A percentile compares a stretch with the other conserved stretches of the same genome.
Conservation (phyloP, 2,113 vertebrate genomes). For the Psephotus haematonotus region DNA sequence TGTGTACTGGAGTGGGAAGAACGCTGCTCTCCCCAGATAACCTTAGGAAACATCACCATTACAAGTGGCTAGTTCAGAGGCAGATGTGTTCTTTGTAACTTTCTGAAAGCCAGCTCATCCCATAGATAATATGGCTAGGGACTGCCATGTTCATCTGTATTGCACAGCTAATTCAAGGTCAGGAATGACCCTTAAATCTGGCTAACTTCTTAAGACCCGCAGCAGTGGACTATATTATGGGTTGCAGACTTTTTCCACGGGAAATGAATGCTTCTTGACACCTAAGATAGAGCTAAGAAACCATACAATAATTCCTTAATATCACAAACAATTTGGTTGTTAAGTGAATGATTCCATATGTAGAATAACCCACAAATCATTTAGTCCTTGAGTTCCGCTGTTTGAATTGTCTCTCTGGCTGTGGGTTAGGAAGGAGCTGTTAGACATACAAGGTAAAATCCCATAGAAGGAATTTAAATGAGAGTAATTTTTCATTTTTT, state of each 20-base stretch:
- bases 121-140: not conserved
- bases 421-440: not conserved
- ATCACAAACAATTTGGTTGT: not conserved
- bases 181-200: not conserved
- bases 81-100: not conserved
- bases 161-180: not conserved
- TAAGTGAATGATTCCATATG: not conserved
- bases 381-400: not conserved
- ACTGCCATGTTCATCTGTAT: not conserved
- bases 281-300: not conserved
- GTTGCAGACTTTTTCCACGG: not conserved
- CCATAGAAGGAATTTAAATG: not conserved
- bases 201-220: not conserved
- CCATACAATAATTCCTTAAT: not conserved
- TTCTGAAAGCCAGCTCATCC: not conserved
- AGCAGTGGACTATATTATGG: not conserved
- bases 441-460: not conserved
- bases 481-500: not conserved
- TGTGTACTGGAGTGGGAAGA: not conserved
- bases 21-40: accelerated
- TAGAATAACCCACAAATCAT: not conserved
- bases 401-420: not conserved
- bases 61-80: not conserved
- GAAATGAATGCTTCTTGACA: not conserved
- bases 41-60: not conserved